Percentiles rank a stretch among this genome's conserved stretches.
Evolutionary conservation across 2,888 invertebrate species (phyloP).

Genomic region (Ornithoptera priamus): DNA sequence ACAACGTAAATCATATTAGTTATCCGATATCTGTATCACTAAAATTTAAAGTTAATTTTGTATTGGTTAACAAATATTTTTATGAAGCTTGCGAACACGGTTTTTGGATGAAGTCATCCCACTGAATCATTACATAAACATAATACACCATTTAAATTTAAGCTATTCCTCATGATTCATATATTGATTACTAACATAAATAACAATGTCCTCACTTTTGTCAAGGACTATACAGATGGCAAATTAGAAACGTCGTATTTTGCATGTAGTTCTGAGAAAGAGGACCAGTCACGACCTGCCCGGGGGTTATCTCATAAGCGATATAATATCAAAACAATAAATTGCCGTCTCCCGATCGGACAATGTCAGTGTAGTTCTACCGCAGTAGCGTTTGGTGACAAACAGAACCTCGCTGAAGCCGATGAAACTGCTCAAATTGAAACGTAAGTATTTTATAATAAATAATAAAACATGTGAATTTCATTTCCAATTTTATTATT

Average conservation of each 20-base stretch:
- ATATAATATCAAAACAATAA: slow-evolving; percentile 69
- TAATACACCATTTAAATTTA: slow-evolving; percentile 33
- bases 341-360: slow-evolving; percentile 50
- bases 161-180: slow-evolving; percentile 34
- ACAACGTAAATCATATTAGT: background rate
- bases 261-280: slow-evolving; percentile 67
- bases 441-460: slow-evolving; percentile 10
- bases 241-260: slow-evolving; percentile 43
- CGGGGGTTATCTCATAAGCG: slow-evolving; percentile 62
- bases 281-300: slow-evolving; percentile 58
- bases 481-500: background rate
- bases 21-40: background rate
- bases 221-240: slow-evolving; percentile 44
- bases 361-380: slow-evolving; percentile 56
- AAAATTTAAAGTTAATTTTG: background rate
- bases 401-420: slow-evolving; percentile 7
- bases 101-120: slow-evolving; percentile 32
- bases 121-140: slow-evolving; percentile 48
- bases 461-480: background rate
- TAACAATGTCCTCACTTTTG: slow-evolving; percentile 47
- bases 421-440: background rate
- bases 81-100: background rate
- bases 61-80: background rate
- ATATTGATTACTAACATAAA: slow-evolving; percentile 48
- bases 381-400: slow-evolving; percentile 38